A percentile compares a stretch with the other conserved stretches of the same genome.
Evolutionary conservation across 1,140 invertebrate genomes (phyloP).

Genomic region (Nylanderia fulva): DNA sequence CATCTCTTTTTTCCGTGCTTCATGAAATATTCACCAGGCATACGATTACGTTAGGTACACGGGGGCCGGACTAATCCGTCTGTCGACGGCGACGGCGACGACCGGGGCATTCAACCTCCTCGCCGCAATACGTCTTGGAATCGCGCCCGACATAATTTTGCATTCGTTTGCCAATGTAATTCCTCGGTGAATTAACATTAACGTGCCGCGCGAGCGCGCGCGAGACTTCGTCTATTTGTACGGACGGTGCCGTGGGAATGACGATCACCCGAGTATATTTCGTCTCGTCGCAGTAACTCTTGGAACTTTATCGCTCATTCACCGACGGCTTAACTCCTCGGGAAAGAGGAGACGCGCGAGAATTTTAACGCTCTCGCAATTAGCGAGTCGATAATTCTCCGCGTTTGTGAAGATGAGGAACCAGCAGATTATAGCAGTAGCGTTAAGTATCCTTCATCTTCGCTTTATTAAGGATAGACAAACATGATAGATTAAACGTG

Average conservation of each 20-base stretch:
- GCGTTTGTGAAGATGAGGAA: not conserved
- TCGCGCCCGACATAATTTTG: constrained; percentile 75
- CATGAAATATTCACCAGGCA: constrained; percentile 83
- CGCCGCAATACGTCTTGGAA: constrained; percentile 43
- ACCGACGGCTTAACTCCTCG: not conserved
- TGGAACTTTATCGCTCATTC: not conserved
- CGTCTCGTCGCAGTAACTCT: not conserved
- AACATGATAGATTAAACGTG: not conserved
- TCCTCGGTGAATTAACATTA: constrained; percentile 64
- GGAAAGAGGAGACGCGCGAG: not conserved
- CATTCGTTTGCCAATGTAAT: constrained; percentile 66
- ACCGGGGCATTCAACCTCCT: constrained; percentile 59
- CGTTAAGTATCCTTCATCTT: not conserved
- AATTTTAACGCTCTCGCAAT: not conserved
- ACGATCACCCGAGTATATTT: constrained; percentile 25
- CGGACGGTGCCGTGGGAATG: constrained; percentile 24
- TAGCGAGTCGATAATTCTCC: not conserved
- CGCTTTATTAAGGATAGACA: not conserved
- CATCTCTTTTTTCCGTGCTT: constrained; percentile 82
- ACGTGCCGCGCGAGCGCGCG: constrained; percentile 18
- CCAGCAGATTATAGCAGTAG: not conserved
- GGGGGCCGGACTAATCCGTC: constrained; percentile 72
- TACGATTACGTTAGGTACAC: constrained; percentile 76
- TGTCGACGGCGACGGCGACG: constrained; percentile 55
- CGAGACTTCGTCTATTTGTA: constrained; percentile 51